These are phyloP conservation scores for Plectrocnemia conspersa DNA, from an alignment of 1,140 invertebrate genomes.

Conservation along the genomic window DNA sequence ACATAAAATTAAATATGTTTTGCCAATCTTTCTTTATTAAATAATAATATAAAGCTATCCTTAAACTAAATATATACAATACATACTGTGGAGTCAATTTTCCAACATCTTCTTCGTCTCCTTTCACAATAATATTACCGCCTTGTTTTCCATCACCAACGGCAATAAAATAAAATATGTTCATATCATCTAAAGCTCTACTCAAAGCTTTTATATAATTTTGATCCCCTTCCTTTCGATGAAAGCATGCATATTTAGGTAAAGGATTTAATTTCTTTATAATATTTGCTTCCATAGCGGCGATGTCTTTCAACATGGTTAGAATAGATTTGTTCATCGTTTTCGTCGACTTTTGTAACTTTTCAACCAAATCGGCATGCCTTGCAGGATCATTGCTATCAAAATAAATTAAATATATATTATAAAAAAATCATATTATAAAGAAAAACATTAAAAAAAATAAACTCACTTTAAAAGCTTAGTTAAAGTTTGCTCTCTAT, in stretches of 20 bases:
- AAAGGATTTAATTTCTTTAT: conserved; percentile 51
- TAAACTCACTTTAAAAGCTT: conserved; percentile 59
- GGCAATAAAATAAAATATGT: conserved; percentile 60
- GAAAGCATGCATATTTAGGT: conserved; percentile 56
- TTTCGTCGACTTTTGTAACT: conserved; percentile 66
- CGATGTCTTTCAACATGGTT: conserved; percentile 61
- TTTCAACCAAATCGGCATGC: conserved; percentile 66
- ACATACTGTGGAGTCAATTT: conserved; percentile 26
- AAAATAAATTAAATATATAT: conserved; percentile 35
- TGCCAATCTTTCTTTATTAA: too few species aligned
- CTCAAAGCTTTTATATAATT: conserved; percentile 66
- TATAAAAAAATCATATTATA: background rate
- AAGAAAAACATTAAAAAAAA: conserved; percentile 9
- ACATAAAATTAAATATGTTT: background rate
- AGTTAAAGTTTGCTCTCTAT: conserved; percentile 64
- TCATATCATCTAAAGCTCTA: conserved; percentile 55
- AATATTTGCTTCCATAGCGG: conserved; percentile 58
- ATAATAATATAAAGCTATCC: background rate
- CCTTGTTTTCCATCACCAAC: conserved; percentile 54
- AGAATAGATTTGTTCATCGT: conserved; percentile 58
- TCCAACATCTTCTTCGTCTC: conserved; percentile 11
- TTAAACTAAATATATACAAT: background rate
- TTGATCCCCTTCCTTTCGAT: conserved; percentile 67
- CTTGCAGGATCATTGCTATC: conserved; percentile 61
- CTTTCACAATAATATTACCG: conserved; percentile 18